Evolutionary conservation across 2,888 invertebrate genomes (phyloP).

Genomic region (Thereva unica): DNA sequence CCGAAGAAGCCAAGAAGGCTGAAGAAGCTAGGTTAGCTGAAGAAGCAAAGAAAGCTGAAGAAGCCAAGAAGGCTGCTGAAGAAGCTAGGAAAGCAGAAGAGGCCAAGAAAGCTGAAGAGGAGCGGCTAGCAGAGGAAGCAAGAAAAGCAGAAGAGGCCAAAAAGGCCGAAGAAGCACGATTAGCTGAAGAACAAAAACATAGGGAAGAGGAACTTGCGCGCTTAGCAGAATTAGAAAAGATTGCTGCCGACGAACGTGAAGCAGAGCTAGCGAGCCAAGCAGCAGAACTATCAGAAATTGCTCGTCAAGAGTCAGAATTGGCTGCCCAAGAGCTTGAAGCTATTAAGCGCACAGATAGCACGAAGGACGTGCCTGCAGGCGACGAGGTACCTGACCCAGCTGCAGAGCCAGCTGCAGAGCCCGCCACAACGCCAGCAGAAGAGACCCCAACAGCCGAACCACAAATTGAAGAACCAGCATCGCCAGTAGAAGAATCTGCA

Average conservation of each 20-base stretch:
- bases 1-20: slow-evolving; percentile 56
- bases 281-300: slow-evolving; percentile 70
- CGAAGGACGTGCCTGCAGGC: slow-evolving; percentile 44
- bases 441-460: slow-evolving; percentile 41
- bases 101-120: slow-evolving; percentile 57
- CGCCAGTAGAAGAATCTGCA: slow-evolving; percentile 48
- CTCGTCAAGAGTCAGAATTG: slow-evolving; percentile 66
- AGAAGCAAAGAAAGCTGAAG: slow-evolving; percentile 46
- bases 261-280: slow-evolving; percentile 72
- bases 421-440: slow-evolving; percentile 43
- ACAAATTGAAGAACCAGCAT: slow-evolving; percentile 45
- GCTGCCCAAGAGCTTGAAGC: slow-evolving; percentile 64
- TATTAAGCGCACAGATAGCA: slow-evolving; percentile 49
- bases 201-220: slow-evolving; percentile 62
- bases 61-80: slow-evolving; percentile 49
- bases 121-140: slow-evolving; percentile 52
- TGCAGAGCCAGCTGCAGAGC: slow-evolving; percentile 54
- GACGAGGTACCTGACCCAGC: slow-evolving; percentile 56
- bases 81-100: slow-evolving; percentile 53
- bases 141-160: slow-evolving; percentile 57
- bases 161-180: slow-evolving; percentile 56
- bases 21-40: slow-evolving; percentile 57
- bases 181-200: slow-evolving; percentile 56
- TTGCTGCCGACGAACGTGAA: slow-evolving; percentile 54
- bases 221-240: slow-evolving; percentile 61